These are phyloP conservation scores for Danionella dracula DNA, from an alignment of 2,797 vertebrate genomes.

Conservation along the genomic window DNA sequence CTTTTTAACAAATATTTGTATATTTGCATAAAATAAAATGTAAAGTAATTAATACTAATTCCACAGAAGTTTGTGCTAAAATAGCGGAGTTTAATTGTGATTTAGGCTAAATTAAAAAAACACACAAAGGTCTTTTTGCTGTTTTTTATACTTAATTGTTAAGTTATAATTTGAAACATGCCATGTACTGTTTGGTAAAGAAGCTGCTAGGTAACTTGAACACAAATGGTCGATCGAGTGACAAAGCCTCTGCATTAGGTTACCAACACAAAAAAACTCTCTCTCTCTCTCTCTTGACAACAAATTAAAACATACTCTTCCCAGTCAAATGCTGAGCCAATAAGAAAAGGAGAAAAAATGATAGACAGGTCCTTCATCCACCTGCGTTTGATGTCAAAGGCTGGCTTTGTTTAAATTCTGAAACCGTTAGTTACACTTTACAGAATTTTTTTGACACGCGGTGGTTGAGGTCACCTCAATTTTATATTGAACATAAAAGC, in stretches of 20 bases:
- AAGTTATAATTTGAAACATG: constrained; percentile 25
- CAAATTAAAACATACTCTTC: neutral
- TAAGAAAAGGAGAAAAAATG: neutral
- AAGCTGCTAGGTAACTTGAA: constrained; percentile 6
- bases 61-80: no score
- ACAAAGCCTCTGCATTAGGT: constrained; percentile 17
- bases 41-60: no score
- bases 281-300: neutral
- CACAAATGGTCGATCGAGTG: no score
- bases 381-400: neutral
- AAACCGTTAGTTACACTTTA: neutral
- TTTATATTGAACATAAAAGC: neutral
- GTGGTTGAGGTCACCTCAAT: neutral
- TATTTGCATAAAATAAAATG: no score
- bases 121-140: no score
- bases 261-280: constrained; percentile 25
- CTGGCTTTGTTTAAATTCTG: constrained; percentile 22
- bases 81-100: no score
- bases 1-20: no score
- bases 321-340: constrained; percentile 36
- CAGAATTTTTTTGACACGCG: neutral
- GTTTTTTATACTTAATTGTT: neutral
- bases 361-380: constrained; percentile 36
- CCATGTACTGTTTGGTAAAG: neutral
- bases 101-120: no score